Conservation (phyloP, 2,888 invertebrate genomes). For the Glaucopsyche alexis region DNA sequence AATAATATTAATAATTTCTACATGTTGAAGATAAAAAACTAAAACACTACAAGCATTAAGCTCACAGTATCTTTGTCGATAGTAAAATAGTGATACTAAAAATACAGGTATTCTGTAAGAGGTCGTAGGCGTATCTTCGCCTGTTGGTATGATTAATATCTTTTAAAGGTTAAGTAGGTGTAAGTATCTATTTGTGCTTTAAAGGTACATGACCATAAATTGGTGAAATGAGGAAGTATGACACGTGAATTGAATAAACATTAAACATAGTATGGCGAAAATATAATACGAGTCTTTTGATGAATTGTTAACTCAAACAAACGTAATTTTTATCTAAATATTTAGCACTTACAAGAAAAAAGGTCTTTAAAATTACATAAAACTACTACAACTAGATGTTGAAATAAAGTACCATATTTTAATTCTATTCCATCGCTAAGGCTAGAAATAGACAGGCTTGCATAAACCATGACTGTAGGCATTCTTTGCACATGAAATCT, state of each 20-base stretch:
- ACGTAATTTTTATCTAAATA: not conserved
- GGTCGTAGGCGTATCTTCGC: slow-evolving; percentile 27
- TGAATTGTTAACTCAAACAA: not conserved
- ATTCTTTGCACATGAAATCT: slow-evolving; percentile 10
- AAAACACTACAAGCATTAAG: not conserved
- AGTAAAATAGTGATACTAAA: slow-evolving; percentile 6
- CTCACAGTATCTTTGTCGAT: not conserved
- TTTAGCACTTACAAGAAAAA: not conserved
- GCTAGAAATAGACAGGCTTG: slow-evolving; percentile 4
- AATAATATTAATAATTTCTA: slow-evolving; percentile 1
- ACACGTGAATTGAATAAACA: not conserved
- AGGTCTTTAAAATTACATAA: not conserved
- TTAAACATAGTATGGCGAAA: not conserved
- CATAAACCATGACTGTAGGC: slow-evolving; percentile 5
- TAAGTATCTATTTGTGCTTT: slow-evolving; percentile 1
- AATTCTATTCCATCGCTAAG: not conserved
- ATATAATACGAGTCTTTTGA: not conserved
- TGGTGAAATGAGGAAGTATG: slow-evolving; percentile 2
- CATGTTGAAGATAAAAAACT: not conserved
- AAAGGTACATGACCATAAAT: slow-evolving; percentile 1
- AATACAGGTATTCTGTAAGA: not conserved
- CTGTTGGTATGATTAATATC: slow-evolving; percentile 31
- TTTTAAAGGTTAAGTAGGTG: slow-evolving; percentile 24
- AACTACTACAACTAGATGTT: not conserved
- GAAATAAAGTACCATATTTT: not conserved